Evolutionary conservation across 2,888 invertebrate genomes (phyloP), one percentile per base, ranked within the genome.

Genomic region (Corythucha ciliata): DNA sequence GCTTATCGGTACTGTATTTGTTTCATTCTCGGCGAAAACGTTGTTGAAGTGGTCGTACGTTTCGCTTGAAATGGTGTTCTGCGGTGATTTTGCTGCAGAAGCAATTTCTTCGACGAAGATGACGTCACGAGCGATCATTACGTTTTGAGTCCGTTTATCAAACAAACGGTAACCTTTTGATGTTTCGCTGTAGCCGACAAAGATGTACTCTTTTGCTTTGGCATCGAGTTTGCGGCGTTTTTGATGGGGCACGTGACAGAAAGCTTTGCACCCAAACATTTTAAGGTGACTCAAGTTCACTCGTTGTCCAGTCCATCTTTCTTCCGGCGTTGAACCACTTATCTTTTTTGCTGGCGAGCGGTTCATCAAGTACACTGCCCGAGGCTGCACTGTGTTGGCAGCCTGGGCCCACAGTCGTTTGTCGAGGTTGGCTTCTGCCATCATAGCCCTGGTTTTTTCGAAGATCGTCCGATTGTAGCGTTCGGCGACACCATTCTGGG

Each of bases 301-400:
- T 20, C 46, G 37, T n/a, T 39, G 12, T 6, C 22, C 21, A 16
- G 37, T 21, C 48, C 53, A 53, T 1, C 12, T 21, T 22, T 53
- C 48, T 21, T 51, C 46, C 2, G 54, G 56, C n/a, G 37, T 45
- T 34, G 16, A 24, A 34, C 37, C 42, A 20, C 26, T 4, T 10
- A 56, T 26, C n/a, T 40, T 29, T 22, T 36, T 40, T 26, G 53
- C 46, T 34, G 56, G 54, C 2, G 42, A 51, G 2, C 49, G 1
- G 36, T 64, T 68, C 67, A 55, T 63, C 64, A 59, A 66, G 65
- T 60, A 57, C 26, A 55, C 52, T n/a, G 61, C 62, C n/a, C n/a
- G n/a, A n/a, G n/a, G n/a, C n/a, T n/a, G n/a, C n/a, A n/a, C n/a
- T 5, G 44, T 44, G 14, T 26, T 29, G 4, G 44, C 44, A 16